Percentiles rank a stretch among this genome's conserved stretches.
Evolutionary conservation across 2,888 invertebrate genomes (phyloP).

Genomic region (Tyria jacobaeae): DNA sequence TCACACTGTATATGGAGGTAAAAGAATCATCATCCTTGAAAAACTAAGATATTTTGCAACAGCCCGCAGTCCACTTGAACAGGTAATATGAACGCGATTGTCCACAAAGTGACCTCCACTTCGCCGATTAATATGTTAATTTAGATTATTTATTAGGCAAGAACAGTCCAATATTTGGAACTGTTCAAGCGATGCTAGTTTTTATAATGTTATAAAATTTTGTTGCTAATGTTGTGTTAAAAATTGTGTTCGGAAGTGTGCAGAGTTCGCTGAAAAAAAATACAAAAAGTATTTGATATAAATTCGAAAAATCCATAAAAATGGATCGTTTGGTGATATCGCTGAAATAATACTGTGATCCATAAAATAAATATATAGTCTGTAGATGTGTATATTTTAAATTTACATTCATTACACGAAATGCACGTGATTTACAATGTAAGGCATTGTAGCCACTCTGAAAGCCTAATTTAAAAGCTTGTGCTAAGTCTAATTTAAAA

Average conservation of each 20-base stretch:
- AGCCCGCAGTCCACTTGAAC: slow-evolving; percentile 63
- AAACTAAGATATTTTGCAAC: slow-evolving; percentile 69
- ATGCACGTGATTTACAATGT: background rate
- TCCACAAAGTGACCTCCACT: slow-evolving; percentile 74
- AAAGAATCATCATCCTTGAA: slow-evolving; percentile 66
- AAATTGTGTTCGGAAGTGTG: slow-evolving; percentile 2
- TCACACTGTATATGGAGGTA: slow-evolving; percentile 40
- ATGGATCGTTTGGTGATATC: too few relatives aligned
- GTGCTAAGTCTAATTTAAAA: too few relatives aligned
- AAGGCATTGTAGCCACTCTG: background rate
- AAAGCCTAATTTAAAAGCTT: background rate
- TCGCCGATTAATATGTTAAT: slow-evolving; percentile 77
- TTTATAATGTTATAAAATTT: slow-evolving; percentile 29
- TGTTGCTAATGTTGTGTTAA: slow-evolving; percentile 19
- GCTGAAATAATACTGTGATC: too few relatives aligned
- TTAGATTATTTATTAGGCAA: slow-evolving; percentile 69
- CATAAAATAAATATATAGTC: too few relatives aligned
- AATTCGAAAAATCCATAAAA: too few relatives aligned
- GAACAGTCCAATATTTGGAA: slow-evolving; percentile 54
- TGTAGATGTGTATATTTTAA: too few relatives aligned
- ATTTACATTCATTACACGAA: too few relatives aligned
- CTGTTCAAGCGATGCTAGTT: slow-evolving; percentile 48
- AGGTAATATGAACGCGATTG: slow-evolving; percentile 66
- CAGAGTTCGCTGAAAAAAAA: too few relatives aligned
- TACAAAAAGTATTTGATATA: too few relatives aligned